These are phyloP conservation scores for Sceloporus tristichus DNA, from an alignment of 2,113 vertebrate genomes.

Conservation along the genomic window DNA sequence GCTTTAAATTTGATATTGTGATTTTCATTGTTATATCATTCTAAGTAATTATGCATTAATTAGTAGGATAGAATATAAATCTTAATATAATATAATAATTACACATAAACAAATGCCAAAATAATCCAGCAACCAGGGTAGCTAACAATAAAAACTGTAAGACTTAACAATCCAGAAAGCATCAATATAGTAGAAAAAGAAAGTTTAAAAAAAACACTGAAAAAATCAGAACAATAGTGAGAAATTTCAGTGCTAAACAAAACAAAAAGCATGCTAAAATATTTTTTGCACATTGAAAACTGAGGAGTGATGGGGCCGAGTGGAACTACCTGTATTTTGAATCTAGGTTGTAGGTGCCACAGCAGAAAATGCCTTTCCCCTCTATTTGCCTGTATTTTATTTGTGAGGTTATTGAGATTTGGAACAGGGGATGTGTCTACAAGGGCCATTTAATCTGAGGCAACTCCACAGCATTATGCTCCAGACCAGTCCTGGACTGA, in stretches of 20 bases:
- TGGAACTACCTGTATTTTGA: neutral
- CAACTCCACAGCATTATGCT: no score
- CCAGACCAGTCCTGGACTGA: no score
- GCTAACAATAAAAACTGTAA: neutral
- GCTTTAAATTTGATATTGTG: no score
- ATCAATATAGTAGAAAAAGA: neutral
- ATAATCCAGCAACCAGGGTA: neutral
- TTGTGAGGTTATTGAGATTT: neutral
- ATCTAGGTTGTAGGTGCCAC: neutral
- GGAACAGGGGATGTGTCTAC: neutral
- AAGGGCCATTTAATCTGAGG: no score
- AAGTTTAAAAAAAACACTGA: no score
- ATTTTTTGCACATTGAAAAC: neutral
- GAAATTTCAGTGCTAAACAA: neutral
- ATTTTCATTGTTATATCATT: neutral
- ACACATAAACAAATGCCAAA: neutral
- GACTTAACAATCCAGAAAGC: neutral
- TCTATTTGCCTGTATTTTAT: neutral
- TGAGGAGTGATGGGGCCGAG: neutral
- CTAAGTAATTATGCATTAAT: neutral
- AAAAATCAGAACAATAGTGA: neutral
- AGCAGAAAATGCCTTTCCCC: neutral
- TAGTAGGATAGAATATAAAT: neutral
- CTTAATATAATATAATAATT: neutral
- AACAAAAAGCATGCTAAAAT: neutral